These are phyloP conservation scores for Poicephalus meyeri DNA, from an alignment of 2,113 vertebrate species.

Conservation along the genomic window DNA sequence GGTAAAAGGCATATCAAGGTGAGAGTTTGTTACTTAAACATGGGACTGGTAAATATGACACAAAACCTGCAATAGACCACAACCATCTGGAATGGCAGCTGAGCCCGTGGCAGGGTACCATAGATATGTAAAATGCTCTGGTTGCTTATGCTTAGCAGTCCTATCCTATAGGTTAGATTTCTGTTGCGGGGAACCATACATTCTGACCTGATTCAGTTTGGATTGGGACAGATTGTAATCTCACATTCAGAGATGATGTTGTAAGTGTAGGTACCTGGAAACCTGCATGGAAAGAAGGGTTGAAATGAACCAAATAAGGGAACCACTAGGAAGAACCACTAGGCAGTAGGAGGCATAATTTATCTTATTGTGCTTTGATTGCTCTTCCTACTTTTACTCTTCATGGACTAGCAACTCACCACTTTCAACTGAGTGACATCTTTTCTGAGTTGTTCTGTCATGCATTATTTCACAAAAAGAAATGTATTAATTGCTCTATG, in stretches of 20 bases:
- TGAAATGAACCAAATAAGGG: background rate
- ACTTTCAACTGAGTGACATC: background rate
- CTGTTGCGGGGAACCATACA: background rate
- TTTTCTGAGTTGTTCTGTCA: background rate
- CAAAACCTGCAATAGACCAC: background rate
- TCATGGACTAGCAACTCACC: background rate
- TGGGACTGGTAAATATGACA: background rate
- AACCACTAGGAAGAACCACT: background rate
- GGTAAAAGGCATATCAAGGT: conserved; percentile 24
- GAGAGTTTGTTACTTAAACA: conserved; percentile 35
- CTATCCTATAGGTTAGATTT: background rate
- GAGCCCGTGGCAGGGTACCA: background rate
- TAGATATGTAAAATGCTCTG: background rate
- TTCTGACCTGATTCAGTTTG: background rate
- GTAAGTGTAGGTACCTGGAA: background rate
- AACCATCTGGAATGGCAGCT: conserved; percentile 50
- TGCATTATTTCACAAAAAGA: conserved; percentile 29
- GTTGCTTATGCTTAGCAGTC: background rate
- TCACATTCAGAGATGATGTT: background rate
- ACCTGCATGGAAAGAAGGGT: background rate
- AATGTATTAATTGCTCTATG: conserved; percentile 5
- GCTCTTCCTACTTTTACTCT: background rate
- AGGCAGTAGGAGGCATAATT: background rate
- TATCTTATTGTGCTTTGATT: background rate
- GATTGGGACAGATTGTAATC: background rate